Base-by-base conservation (phyloP, 2,113 vertebrate genomes). In the Nothoprocta perdicaria region DNA sequence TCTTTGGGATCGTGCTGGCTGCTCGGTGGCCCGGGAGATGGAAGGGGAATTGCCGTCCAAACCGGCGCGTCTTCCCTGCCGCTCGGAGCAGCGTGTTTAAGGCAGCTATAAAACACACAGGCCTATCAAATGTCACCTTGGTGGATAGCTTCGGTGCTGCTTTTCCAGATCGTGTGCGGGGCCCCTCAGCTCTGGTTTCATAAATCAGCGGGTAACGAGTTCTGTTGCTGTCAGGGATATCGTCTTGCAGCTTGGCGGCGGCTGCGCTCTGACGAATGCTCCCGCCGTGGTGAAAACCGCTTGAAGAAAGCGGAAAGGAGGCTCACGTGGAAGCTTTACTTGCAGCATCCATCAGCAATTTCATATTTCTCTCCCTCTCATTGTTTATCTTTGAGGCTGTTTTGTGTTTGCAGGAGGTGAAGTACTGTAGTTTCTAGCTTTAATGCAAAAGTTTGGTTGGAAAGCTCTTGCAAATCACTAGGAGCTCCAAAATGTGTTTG, bases 151-250 rank as follows among this genome's bases (percentile, higher is more conserved):
- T 89, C 92, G 58, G 80, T 88, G 41, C 65, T 79, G 46, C 38
- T 52, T 27, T 74, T 80, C 48, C 58, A 35, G 50, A 55, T 35
- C n/a, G 63, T 83, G 76, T 74, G 60, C 63, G 63, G 71, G 40
- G 66, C 53, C 46, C 27, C 45, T 72, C 91, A 63, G 88, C 80
- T 94, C 77, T 85, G 73, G 23, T 68, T 91, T 67, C 76, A 50
- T 93, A 95, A 96, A 90, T 96, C 96, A 94, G 61, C 7, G 38
- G 81, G 82, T 93, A 96, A 95, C 79, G 79, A 96, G 94, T 92
- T 95, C 93, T 93, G 95, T 96, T 92, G 15, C 92, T 96, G 89
- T 93, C 85, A 82, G 74, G 77, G 66, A 94, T 91, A 82, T 87
- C 78, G 58, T 86, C 80, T 93, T 92, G 87, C 89, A 90, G 41